phyloP scores from a whole-genome alignment of 2,113 vertebrate genomes.

The Halcyon malimbica region DNA sequence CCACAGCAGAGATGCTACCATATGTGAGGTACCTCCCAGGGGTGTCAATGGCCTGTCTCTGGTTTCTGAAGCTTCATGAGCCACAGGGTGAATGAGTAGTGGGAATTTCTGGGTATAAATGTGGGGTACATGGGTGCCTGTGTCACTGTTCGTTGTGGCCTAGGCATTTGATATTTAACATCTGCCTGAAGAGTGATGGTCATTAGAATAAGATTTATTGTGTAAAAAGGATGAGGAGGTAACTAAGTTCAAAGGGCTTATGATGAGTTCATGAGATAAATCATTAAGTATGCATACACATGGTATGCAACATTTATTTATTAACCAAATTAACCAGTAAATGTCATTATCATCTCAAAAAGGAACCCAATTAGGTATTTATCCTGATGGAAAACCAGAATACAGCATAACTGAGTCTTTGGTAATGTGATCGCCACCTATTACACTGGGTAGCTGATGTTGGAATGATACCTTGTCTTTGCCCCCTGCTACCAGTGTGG shows the following conservation, averaged over 20 bases:
- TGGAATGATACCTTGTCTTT: background rate
- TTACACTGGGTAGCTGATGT: background rate
- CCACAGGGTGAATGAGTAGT: background rate
- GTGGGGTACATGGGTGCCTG: background rate
- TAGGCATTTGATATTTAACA: background rate
- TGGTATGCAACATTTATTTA: background rate
- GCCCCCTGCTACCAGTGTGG: background rate
- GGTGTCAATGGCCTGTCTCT: background rate
- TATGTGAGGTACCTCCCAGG: background rate
- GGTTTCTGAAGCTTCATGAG: background rate
- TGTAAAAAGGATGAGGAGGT: background rate
- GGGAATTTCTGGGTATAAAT: background rate
- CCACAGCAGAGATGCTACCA: background rate
- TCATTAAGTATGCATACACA: background rate
- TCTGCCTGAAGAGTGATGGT: background rate
- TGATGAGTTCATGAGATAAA: background rate
- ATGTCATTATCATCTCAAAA: background rate
- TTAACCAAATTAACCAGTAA: background rate
- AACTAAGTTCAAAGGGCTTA: background rate
- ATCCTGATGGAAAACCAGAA: background rate
- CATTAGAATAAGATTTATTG: background rate
- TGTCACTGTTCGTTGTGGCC: rapidly evolving
- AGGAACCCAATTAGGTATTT: background rate
- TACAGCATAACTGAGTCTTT: background rate
- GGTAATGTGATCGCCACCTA: background rate